Evolutionary conservation across 2,797 vertebrate genomes (phyloP).

Genomic region (Galago senegalensis): DNA sequence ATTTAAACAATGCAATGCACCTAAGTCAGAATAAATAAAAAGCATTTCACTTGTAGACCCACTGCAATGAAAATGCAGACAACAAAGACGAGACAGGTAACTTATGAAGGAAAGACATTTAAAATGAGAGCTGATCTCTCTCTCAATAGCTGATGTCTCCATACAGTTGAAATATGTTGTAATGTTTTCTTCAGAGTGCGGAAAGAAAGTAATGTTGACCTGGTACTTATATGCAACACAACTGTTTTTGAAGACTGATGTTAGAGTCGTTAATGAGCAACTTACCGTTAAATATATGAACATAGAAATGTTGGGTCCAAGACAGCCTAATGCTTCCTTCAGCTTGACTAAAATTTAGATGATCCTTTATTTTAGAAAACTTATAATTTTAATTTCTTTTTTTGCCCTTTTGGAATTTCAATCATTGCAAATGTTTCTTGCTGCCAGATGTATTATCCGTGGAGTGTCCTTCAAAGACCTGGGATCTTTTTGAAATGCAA

Average conservation of each 20-base stretch:
- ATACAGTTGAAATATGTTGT: not conserved
- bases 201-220: not conserved
- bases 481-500: not conserved
- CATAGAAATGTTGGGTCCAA: not conserved
- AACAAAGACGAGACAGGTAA: not conserved
- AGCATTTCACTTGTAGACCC: not conserved
- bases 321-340: not conserved
- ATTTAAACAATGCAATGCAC: not conserved
- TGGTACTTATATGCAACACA: not conserved
- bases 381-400: not conserved
- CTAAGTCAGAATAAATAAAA: not conserved
- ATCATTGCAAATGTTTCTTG: not conserved
- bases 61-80: not conserved
- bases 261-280: not conserved
- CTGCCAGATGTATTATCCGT: not conserved
- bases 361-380: not conserved
- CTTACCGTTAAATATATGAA: not conserved
- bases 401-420: not conserved
- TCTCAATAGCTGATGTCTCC: not conserved
- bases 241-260: not conserved
- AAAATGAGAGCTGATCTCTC: not conserved
- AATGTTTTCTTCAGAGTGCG: not conserved
- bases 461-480: not conserved
- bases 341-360: not conserved
- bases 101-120: not conserved